These are phyloP conservation scores for Hypomecis punctinalis DNA, from an alignment of 2,888 invertebrate species.

Conservation along the genomic window DNA sequence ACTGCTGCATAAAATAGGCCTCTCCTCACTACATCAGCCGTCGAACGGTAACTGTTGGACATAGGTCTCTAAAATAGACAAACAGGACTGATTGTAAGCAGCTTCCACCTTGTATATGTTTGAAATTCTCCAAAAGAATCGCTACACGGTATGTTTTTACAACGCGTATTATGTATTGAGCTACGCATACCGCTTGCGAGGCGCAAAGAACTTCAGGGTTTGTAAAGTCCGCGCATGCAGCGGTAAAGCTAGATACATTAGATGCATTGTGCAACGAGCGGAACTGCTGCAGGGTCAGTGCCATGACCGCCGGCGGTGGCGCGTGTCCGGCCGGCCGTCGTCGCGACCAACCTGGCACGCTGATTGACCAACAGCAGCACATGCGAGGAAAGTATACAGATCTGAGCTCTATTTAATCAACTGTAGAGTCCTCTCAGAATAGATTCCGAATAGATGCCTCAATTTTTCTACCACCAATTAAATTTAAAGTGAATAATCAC, in stretches of 20 bases:
- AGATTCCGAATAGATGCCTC: neutral
- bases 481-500: no score
- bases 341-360: neutral
- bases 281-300: slow-evolving; percentile 75
- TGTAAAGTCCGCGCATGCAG: slow-evolving; percentile 5
- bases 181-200: no score
- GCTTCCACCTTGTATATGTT: no score
- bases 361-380: neutral
- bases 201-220: neutral
- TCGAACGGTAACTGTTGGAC: no score
- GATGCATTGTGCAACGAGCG: slow-evolving; percentile 63
- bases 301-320: slow-evolving; percentile 64
- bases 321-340: slow-evolving; percentile 52
- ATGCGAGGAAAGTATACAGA: neutral
- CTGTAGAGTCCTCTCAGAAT: neutral
- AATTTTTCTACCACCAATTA: no score
- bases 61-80: no score
- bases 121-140: no score
- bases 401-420: neutral
- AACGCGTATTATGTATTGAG: no score
- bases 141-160: no score
- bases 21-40: no score
- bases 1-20: no score
- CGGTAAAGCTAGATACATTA: slow-evolving; percentile 26
- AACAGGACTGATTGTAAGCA: no score